Evolutionary conservation across 1,140 invertebrate species (phyloP).

Genomic region (Ooceraea biroi): DNA sequence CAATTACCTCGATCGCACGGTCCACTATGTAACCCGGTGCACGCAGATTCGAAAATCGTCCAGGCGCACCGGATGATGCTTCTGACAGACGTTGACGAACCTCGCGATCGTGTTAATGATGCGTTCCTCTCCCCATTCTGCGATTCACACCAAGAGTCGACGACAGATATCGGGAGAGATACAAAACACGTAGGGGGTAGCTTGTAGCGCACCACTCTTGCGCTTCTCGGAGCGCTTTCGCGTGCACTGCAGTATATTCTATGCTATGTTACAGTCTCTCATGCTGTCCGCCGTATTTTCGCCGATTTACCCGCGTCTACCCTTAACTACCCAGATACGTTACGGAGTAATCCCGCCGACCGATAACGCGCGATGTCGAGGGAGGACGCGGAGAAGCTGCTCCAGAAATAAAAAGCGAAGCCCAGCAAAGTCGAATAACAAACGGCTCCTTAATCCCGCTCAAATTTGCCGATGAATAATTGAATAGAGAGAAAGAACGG

Average conservation of each 20-base stretch:
- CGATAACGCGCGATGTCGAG: slow-evolving; percentile 48
- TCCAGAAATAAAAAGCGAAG: neutral
- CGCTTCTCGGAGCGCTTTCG: neutral
- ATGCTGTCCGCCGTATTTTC: neutral
- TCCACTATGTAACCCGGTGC: neutral
- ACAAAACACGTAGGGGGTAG: neutral
- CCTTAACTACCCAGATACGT: slow-evolving; percentile 46
- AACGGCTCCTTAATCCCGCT: neutral
- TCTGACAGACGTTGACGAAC: neutral
- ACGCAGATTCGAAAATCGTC: neutral
- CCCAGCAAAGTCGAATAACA: slow-evolving; percentile 19
- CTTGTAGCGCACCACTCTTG: neutral
- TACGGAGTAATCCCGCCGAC: slow-evolving; percentile 37
- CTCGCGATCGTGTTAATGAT: neutral
- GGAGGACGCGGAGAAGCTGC: neutral
- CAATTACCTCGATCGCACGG: slow-evolving; percentile 71
- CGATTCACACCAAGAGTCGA: too few relatives aligned
- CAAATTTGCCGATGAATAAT: slow-evolving; percentile 16
- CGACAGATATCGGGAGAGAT: too few relatives aligned
- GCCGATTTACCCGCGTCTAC: neutral
- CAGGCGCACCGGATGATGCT: too few relatives aligned
- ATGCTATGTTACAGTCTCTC: slow-evolving; percentile 33
- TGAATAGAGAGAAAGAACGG: slow-evolving; percentile 1
- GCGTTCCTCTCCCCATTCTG: neutral
- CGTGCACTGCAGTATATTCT: too few relatives aligned